Conservation (phyloP, 2,113 vertebrate species). For the Ailuropoda melanoleuca region DNA sequence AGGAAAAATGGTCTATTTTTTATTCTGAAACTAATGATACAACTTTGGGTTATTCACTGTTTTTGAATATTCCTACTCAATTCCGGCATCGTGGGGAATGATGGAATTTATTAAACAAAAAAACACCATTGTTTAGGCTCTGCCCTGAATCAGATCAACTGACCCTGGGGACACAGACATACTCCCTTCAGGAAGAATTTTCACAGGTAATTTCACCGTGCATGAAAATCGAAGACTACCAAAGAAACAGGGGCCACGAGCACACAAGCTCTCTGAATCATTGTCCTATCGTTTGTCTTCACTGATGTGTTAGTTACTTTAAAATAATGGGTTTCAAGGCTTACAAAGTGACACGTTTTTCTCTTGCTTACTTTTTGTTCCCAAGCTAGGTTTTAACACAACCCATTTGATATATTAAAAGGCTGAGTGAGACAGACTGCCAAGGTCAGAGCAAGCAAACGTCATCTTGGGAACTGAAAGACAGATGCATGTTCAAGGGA, state of each 20-base stretch:
- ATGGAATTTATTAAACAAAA: background rate
- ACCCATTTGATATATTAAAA: background rate
- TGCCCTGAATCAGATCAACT: background rate
- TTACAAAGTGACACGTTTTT: background rate
- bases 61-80: background rate
- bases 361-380: constrained; percentile 12
- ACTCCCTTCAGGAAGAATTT: background rate
- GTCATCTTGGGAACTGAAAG: constrained; percentile 7
- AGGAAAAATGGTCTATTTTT: background rate
- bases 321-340: background rate
- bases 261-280: background rate
- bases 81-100: background rate
- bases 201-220: background rate
- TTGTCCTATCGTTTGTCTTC: background rate
- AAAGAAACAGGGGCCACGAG: background rate
- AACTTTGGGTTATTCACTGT: background rate
- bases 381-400: constrained; percentile 29
- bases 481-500: background rate
- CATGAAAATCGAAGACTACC: background rate
- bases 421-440: background rate
- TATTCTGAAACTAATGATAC: background rate
- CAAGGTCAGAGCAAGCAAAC: background rate
- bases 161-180: background rate
- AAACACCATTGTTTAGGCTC: background rate
- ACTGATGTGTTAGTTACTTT: background rate